Base-by-base conservation (phyloP, 2,113 vertebrate species). In the Oreochromis spilurus region DNA sequence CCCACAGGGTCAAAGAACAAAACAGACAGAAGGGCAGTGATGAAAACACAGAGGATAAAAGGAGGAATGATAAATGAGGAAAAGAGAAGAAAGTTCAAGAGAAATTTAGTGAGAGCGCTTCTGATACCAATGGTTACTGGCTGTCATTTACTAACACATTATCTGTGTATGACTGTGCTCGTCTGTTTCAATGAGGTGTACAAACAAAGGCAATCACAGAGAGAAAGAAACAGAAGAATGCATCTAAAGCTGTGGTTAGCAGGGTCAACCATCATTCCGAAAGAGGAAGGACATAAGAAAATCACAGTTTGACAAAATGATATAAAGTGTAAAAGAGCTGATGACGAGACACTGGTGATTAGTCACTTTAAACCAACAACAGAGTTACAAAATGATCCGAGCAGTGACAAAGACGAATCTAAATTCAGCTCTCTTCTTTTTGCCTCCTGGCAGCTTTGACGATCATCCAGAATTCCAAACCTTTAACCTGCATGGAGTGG, bases 101-200 rank as follows among this genome's bases (percentile, higher is more conserved):
- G 82, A 84, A 57, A 52, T 58, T 7, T 34, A 81, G 79, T 40
- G 34, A 38, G 62, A 80, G 82, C 36, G 16, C 62, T 85, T 81
- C 80, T 70, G 26, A 85, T 85, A 87, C 45, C 43, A 77, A 55
- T 80, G 43, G 53, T 58, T 50, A 57, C 78, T 29, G 54, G 84
- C 79, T 86, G 81, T 24, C 48, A 83, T 57, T 85, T 60, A 91
- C 79, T 50, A 67, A 81, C 57, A 55, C 78, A 89, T 81, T 75
- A 77, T 83, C 13, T 72, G 36, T 80, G 81, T 34, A 29, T n/a
- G 43, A 38, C 60, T 67, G 62, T 38, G 84, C 26, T 79, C 62
- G 31, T 80, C 34, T 24, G 26, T 70, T 79, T 72, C 26, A 82
- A 40, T 2, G 67, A 54, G 8, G 5, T 21, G 60, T 16, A 10